These are phyloP conservation scores for Enteromius unitaeniatus DNA, from an alignment of 2,797 vertebrate species.

Conservation along the genomic window DNA sequence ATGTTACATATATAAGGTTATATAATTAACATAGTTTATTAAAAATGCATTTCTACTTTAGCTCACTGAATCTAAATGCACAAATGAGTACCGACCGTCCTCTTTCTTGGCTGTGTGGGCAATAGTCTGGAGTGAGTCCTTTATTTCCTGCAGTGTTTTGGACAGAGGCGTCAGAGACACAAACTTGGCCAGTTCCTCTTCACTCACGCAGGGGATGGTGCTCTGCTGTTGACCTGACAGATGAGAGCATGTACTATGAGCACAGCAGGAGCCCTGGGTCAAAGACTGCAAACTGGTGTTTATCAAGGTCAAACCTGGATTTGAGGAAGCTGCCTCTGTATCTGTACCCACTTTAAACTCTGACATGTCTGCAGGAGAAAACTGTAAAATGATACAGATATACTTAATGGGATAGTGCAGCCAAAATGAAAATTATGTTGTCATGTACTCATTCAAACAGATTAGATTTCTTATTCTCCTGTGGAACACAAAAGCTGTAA, in stretches of 20 bases:
- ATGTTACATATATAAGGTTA: too few species aligned
- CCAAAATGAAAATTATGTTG: neutral
- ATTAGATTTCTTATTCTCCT: neutral
- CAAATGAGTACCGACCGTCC: slow-evolving; percentile 21
- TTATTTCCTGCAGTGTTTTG: slow-evolving; percentile 82
- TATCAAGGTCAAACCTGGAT: slow-evolving; percentile 66
- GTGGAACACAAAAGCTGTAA: neutral
- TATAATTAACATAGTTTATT: neutral
- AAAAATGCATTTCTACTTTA: neutral
- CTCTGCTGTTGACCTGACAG: slow-evolving; percentile 63
- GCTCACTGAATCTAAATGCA: neutral
- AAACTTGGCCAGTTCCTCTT: slow-evolving; percentile 80
- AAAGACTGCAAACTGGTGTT: neutral
- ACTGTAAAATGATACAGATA: slow-evolving; percentile 51
- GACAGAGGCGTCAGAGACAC: slow-evolving; percentile 80
- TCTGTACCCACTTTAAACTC: slow-evolving; percentile 62
- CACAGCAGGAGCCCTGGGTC: neutral
- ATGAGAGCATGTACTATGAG: slow-evolving; percentile 30
- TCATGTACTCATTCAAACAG: neutral
- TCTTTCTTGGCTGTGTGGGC: slow-evolving; percentile 5
- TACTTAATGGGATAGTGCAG: neutral
- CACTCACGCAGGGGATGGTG: slow-evolving; percentile 71
- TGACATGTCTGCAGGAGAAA: slow-evolving; percentile 64
- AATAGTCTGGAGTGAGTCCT: slow-evolving; percentile 76
- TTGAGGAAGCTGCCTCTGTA: slow-evolving; percentile 54